Evolutionary conservation across 2,888 invertebrate species (phyloP).

Genomic region (Drosophila neotestacea): DNA sequence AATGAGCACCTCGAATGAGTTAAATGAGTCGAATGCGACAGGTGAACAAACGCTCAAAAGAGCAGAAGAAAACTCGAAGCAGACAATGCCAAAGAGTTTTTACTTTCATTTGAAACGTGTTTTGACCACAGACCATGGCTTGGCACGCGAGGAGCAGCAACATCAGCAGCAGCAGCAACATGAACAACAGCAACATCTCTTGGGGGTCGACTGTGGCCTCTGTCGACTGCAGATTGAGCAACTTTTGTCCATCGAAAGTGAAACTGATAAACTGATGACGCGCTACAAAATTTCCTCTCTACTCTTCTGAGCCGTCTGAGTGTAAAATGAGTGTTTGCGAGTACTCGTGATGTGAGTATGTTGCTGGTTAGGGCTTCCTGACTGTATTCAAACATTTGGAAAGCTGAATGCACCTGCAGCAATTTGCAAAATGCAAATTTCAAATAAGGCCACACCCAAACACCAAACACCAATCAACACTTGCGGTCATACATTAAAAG

Average conservation of each 20-base stretch:
- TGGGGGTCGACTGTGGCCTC: constrained; percentile 34
- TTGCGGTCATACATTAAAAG: constrained; percentile 38
- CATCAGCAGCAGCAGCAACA: constrained; percentile 26
- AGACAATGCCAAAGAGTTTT: constrained; percentile 79
- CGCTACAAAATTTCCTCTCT: constrained; percentile 31
- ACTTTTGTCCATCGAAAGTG: constrained; percentile 75
- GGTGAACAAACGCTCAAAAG: constrained; percentile 69
- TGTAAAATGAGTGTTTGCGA: constrained; percentile 19
- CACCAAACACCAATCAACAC: constrained; percentile 69
- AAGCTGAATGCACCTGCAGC: constrained; percentile 67
- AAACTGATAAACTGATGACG: constrained; percentile 69
- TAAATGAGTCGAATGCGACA: constrained; percentile 48
- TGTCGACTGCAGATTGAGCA: constrained; percentile 64
- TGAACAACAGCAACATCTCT: constrained; percentile 28
- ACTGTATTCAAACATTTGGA: constrained; percentile 39
- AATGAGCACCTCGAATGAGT: constrained; percentile 24
- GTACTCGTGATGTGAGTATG: constrained; percentile 8
- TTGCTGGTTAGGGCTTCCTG: constrained; percentile 29
- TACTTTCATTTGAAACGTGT: constrained; percentile 84
- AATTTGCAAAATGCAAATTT: constrained; percentile 64
- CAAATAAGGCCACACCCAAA: constrained; percentile 64
- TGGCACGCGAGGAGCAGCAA: constrained; percentile 22
- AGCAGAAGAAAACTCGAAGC: constrained; percentile 37
- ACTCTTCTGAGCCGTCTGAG: constrained; percentile 20
- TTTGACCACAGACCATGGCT: constrained; percentile 56